phyloP scores from a whole-genome alignment of 2,888 invertebrate species.

The Synergus laeviventris region DNA sequence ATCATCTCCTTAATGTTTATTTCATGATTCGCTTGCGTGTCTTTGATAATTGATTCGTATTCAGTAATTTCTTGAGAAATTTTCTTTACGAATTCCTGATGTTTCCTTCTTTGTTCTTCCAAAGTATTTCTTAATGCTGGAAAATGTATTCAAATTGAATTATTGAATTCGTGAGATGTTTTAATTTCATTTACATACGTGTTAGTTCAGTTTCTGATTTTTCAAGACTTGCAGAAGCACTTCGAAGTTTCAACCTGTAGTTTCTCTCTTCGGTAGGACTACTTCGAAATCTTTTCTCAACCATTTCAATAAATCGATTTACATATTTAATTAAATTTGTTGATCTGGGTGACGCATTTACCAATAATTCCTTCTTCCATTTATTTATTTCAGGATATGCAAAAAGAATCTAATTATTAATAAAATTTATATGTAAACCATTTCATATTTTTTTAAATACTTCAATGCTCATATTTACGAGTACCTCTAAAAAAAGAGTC shows the following conservation, averaged over 20 bases:
- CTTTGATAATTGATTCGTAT: constrained; percentile 11
- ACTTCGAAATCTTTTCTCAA: background rate
- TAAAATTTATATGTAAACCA: background rate
- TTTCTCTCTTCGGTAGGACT: constrained; percentile 26
- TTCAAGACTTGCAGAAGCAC: constrained; percentile 15
- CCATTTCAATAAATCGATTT: background rate
- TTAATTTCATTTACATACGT: background rate
- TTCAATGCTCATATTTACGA: background rate
- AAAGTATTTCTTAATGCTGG: background rate
- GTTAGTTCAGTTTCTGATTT: constrained; percentile 8
- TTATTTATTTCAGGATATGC: background rate
- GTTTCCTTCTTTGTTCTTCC: constrained; percentile 17
- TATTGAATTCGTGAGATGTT: background rate
- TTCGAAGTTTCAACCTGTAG: constrained; percentile 7
- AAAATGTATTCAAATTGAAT: background rate
- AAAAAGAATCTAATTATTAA: background rate
- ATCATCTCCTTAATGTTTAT: constrained; percentile 10
- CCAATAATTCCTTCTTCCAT: background rate
- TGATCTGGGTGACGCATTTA: background rate
- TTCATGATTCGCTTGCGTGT: background rate
- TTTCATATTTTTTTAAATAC: background rate
- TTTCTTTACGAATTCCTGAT: background rate
- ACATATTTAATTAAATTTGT: constrained; percentile 26
- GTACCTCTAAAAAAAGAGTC: constrained; percentile 29
- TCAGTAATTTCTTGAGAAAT: background rate